Evolutionary conservation across 2,888 invertebrate species (phyloP), one percentile per base, ranked within the genome.

Genomic region (Pinctada fucata): DNA sequence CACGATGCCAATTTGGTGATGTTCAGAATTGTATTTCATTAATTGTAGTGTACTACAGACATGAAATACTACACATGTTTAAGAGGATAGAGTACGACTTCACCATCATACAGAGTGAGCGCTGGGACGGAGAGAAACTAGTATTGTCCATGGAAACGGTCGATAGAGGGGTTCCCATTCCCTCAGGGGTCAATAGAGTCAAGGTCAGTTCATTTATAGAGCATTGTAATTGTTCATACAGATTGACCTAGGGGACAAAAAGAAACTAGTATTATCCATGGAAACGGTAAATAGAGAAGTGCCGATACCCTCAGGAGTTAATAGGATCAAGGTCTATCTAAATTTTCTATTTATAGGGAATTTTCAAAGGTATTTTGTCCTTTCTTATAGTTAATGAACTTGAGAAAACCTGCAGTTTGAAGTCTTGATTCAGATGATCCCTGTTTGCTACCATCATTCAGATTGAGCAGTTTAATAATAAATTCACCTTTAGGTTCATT

Each of bases 11-110:
- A n/a, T n/a, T n/a, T n/a, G n/a, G n/a, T n/a, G n/a, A n/a, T n/a
- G n/a, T n/a, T n/a, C n/a, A n/a, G n/a, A n/a, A n/a, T n/a, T n/a
- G n/a, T n/a, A n/a, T n/a, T n/a, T n/a, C n/a, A n/a, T n/a, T n/a
- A n/a, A n/a, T n/a, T n/a, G n/a, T n/a, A n/a, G 90, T 91, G 6
- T 89, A 91, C 79, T 86, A 88, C 72, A 90, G 90, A 83, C 90
- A 91, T 80, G 91, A 91, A 80, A 86, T 90, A 51, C 84, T 86
- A 47, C 89, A 89, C 82, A 79, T 90, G 79, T 88, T 91, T 77
- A 87, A 86, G 78, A 89, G 89, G 65, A 89, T 88, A 58, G 83
- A 85, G 47, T 89, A 87, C 82, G 91, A 91, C 76, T 88, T 89
- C 85, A 88, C 88, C 77, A 82, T 91, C 1, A 79, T 90, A 49